Conservation (phyloP, 2,888 invertebrate species). For the Caenorhabditis wallacei region DNA sequence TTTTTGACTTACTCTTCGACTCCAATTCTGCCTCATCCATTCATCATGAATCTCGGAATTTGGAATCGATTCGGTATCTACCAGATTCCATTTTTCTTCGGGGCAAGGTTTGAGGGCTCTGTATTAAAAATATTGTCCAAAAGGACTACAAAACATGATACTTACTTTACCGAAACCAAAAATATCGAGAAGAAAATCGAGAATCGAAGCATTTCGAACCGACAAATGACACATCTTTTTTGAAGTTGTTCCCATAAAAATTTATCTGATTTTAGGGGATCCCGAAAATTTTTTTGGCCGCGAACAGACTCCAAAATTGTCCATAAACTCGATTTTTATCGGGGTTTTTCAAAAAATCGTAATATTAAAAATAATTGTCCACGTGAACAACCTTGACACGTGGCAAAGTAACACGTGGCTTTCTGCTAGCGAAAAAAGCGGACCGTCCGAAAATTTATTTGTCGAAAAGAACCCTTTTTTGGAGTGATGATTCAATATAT, state of each 20-base stretch:
- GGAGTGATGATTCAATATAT: conserved; percentile 20
- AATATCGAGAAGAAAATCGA: not conserved
- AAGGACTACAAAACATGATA: not conserved
- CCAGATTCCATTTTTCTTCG: conserved; percentile 21
- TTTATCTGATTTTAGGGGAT: not conserved
- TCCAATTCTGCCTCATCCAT: conserved; percentile 42
- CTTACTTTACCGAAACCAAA: conserved; percentile 10
- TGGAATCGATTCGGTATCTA: conserved; percentile 36
- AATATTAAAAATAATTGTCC: not conserved
- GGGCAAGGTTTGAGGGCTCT: too few species aligned
- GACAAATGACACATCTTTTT: not conserved
- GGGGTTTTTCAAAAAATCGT: too few species aligned
- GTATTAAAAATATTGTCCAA: too few species aligned
- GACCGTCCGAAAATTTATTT: too few species aligned
- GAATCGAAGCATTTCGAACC: not conserved
- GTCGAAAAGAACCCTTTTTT: not conserved
- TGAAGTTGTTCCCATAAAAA: not conserved
- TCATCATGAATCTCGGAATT: conserved; percentile 11
- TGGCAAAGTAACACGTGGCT: not conserved
- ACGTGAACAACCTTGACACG: not conserved
- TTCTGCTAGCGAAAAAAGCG: too few species aligned
- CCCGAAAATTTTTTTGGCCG: not conserved
- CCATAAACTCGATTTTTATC: not conserved
- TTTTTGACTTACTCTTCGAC: conserved; percentile 18
- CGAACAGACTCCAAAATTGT: not conserved